Evolutionary conservation across 2,113 vertebrate species (phyloP), one percentile per base, ranked within the genome.

Genomic region (Orcinus orca): DNA sequence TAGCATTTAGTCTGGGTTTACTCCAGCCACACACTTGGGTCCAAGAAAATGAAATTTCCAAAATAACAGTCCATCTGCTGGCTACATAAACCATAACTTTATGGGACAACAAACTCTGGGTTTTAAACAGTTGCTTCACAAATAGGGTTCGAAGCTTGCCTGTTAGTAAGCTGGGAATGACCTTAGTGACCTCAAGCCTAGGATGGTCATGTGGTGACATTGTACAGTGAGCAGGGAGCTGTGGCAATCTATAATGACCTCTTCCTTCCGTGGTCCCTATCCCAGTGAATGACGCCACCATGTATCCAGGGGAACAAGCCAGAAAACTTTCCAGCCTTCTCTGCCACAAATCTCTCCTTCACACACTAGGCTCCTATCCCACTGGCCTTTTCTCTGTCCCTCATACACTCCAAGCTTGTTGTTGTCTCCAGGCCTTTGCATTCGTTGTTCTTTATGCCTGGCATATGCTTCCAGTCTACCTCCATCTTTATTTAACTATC

Each of bases 1-100:
- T 31, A 13, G 33, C 41, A 70, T 25, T 82, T 92, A 36, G 7
- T 41, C 60, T 76, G 29, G 15, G 21, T 44, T 90, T 90, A n/a
- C 74, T 86, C 26, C 14, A 76, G 33, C 67, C 83, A 60, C 23
- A 81, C 36, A 58, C 14, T 70, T 71, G 18, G 29, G 23, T 89
- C 47, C 87, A 92, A 92, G 41, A 95, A 63, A 86, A 60, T 60
- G 77, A 95, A 80, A 95, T 13, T 68, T 91, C 38, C 20, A 74
- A 47, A 68, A 53, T 15, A 74, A 50, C 5, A 74, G 5, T 53
- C 55, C 60, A 88, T 79, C 63, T 84, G 13, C 70, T 91, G 36
- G 38, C 38, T 33, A 83, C 23, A 33, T 41, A 58, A 55, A 84
- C 65, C 20, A 62, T 55, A 68, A 73, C 44, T 41, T 79, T 87